Base-by-base conservation (phyloP, 2,888 invertebrate genomes). In the Limnephilus rhombicus region DNA sequence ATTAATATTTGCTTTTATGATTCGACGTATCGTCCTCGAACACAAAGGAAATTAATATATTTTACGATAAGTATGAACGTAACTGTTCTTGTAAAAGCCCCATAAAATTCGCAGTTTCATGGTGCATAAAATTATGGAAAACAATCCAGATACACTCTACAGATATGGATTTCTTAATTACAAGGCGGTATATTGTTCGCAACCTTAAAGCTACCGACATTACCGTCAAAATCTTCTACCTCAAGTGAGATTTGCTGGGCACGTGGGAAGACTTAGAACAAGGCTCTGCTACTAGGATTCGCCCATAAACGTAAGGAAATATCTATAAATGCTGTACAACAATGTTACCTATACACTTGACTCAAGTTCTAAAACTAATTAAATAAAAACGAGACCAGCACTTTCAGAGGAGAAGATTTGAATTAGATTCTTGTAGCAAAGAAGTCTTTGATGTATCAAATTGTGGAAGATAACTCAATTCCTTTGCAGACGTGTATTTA, bases 1-100 rank as follows among this genome's bases (percentile, higher is more conserved):
- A 89, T 89, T 89, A 89, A 89, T 89, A 89, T 89, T 87, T 89
- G n/a, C 7, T 37, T 89, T 89, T 89, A 89, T 80, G 88, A 41
- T 37, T 68, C 13, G 80, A 31, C 24, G 41, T 80, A 89, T 80
- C 80, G 80, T 89, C 24, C 31, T 89, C 88, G 37, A 80, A 80
- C 88, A 89, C 34, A 34, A 80, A 41, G 86, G 49, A 29, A 37
- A 45, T 86, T 89, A 89, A 89, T 89, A 45, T 45, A 80, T 80
- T 89, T 89, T 80, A 49, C 49, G 86, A 86, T 45, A 86, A 45
- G 82, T 82, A 82, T 82, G 34, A 86, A 45, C n/a, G 49, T 49
- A 29, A 49, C 45, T 49, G 86, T 45, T 49, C 45, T 49, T 86
- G 49, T 29, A 68, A 68, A 68, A 24, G 68, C 68, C 24, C n/a